Conservation (phyloP, 64 coral and sea anemone species). For the Montipora capricornis region DNA sequence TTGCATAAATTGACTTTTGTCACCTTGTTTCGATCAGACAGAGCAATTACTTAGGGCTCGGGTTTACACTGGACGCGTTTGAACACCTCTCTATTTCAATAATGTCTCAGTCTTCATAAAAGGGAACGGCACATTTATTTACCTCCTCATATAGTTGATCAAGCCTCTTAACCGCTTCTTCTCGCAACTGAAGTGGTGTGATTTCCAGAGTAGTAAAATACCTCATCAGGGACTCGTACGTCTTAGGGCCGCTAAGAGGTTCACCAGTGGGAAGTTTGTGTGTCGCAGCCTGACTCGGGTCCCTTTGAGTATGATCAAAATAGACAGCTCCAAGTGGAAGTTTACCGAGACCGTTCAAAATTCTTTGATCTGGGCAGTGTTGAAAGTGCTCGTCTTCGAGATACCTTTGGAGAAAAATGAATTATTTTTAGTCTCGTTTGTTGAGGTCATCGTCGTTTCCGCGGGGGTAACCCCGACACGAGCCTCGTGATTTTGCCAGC, state of each 20-base stretch:
- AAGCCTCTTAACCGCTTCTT: slow-evolving; percentile 46
- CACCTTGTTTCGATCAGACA: too few relatives aligned
- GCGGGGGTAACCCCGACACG: too few relatives aligned
- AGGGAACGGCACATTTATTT: neutral
- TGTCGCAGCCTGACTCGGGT: slow-evolving; percentile 29
- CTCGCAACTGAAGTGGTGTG: slow-evolving; percentile 52
- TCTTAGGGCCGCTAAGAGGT: slow-evolving; percentile 54
- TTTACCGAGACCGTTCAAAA: slow-evolving; percentile 78
- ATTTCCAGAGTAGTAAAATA: slow-evolving; percentile 78
- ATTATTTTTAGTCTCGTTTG: neutral
- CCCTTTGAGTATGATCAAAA: slow-evolving; percentile 20
- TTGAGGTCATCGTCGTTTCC: neutral
- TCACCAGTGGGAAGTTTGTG: slow-evolving; percentile 61
- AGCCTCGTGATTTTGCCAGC: too few relatives aligned
- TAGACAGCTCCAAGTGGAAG: slow-evolving; percentile 75
- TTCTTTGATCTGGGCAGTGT: slow-evolving; percentile 22
- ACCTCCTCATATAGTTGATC: slow-evolving; percentile 78
- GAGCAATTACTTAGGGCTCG: too few relatives aligned
- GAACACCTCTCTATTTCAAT: too few relatives aligned
- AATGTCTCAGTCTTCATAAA: neutral
- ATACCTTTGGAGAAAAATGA: neutral
- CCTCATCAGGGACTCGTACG: slow-evolving; percentile 62
- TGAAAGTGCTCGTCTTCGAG: slow-evolving; percentile 56
- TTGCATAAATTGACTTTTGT: too few relatives aligned
- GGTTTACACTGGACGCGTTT: too few relatives aligned